phyloP scores from a whole-genome alignment of 2,797 vertebrate genomes.

The Spinibarbus caldwelli region DNA sequence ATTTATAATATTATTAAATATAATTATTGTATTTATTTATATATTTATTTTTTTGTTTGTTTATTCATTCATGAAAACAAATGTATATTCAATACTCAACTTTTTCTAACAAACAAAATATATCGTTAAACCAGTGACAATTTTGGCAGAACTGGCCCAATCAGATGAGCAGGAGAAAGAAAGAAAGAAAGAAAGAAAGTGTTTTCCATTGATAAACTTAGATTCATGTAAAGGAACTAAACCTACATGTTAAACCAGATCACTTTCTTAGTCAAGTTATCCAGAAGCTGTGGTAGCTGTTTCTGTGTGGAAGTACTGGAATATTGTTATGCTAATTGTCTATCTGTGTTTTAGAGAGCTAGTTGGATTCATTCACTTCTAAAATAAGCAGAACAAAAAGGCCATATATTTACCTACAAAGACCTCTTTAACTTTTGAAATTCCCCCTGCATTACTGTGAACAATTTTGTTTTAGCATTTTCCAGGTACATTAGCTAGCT shows the following conservation, averaged over 20 bases:
- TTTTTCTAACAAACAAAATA: no score
- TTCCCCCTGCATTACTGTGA: conserved; percentile 48
- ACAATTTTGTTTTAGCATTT: conserved; percentile 55
- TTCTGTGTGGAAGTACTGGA: not conserved
- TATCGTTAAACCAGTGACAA: no score
- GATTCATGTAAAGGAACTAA: not conserved
- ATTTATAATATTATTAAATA: no score
- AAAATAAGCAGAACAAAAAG: conserved; percentile 10
- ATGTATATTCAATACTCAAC: no score
- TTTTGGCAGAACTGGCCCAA: no score
- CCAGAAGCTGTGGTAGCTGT: not conserved
- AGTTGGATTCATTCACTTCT: conserved; percentile 16
- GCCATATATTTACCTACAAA: conserved; percentile 49
- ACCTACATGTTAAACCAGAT: not conserved
- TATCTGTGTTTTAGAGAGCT: conserved; percentile 18
- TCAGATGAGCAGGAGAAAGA: no score
- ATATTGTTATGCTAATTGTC: conserved; percentile 34
- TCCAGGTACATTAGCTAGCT: conserved; percentile 67
- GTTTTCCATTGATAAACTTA: no score
- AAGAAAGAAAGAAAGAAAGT: no score
- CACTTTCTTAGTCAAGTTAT: not conserved
- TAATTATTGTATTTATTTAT: no score
- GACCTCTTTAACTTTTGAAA: conserved; percentile 39
- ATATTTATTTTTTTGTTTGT: no score
- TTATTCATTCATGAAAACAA: no score